These are phyloP conservation scores for Scylla paramamosain DNA, from an alignment of 1,140 invertebrate genomes.

Conservation along the genomic window DNA sequence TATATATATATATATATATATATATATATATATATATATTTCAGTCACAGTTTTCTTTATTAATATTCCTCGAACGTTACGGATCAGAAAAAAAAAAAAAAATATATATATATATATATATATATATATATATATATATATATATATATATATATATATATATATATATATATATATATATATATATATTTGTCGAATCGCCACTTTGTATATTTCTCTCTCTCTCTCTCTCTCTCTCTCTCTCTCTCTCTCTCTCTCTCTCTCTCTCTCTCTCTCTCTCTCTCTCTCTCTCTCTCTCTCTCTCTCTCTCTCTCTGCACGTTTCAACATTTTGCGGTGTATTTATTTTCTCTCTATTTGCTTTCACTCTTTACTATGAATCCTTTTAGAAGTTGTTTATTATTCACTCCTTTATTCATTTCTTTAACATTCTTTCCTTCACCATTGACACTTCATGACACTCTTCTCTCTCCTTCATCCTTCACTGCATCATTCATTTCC, in stretches of 20 bases:
- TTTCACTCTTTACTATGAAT: no score
- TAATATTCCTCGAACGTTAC: background rate
- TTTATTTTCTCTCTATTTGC: no score
- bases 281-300: conserved; percentile 23
- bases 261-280: conserved; percentile 37
- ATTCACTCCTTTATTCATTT: no score
- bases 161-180: conserved; percentile 27
- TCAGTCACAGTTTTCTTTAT: background rate
- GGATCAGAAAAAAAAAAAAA: background rate
- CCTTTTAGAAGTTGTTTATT: no score
- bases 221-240: conserved; percentile 41
- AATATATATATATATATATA: conserved; percentile 36
- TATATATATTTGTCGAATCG: no score
- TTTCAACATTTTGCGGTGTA: no score
- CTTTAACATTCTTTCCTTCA: no score
- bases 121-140: conserved; percentile 57
- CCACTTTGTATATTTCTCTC: background rate
- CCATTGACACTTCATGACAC: background rate
- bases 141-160: conserved; percentile 49
- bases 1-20: no score
- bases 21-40: background rate
- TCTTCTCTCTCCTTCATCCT: background rate
- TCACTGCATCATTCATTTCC: background rate
- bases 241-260: conserved; percentile 32
- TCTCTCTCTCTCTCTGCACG: background rate